Percentiles rank a stretch among this genome's conserved stretches.
Conservation (phyloP, 1,140 invertebrate species). For the Bathynomus jamesi region DNA sequence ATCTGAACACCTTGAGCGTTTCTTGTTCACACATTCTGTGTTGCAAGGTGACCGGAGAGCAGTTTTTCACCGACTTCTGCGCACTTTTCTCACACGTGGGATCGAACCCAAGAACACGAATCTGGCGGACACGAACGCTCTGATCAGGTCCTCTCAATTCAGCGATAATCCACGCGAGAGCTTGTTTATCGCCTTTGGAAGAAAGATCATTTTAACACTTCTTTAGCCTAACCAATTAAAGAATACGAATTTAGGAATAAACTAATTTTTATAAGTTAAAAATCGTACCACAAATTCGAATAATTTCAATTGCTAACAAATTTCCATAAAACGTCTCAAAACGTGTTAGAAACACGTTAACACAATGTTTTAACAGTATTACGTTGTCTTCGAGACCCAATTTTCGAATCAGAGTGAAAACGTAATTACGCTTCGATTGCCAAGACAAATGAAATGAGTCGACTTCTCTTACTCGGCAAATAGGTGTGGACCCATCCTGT, state of each 20-base stretch:
- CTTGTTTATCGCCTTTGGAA: too few species aligned
- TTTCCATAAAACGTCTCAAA: too few species aligned
- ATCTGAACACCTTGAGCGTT: conserved; percentile 84
- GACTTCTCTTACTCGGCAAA: conserved; percentile 21
- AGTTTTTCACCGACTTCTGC: conserved; percentile 33
- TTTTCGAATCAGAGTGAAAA: background rate
- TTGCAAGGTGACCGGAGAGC: conserved; percentile 53
- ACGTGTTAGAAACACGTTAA: too few species aligned
- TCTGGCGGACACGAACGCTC: conserved; percentile 76
- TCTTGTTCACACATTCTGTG: conserved; percentile 83
- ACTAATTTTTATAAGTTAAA: too few species aligned
- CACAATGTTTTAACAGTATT: too few species aligned
- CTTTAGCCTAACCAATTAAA: too few species aligned
- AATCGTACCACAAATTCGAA: too few species aligned
- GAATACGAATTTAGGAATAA: too few species aligned
- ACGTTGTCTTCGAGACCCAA: too few species aligned
- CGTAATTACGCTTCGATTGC: background rate
- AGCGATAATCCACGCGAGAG: conserved; percentile 44
- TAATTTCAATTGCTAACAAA: too few species aligned
- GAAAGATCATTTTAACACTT: too few species aligned
- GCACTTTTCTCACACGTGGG: conserved; percentile 45
- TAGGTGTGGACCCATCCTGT: conserved; percentile 59
- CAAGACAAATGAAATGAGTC: too few species aligned
- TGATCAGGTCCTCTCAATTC: conserved; percentile 87
- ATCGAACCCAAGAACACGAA: conserved; percentile 55